These are phyloP conservation scores for Campaea margaritaria DNA, from an alignment of 2,888 invertebrate species.

Conservation along the genomic window DNA sequence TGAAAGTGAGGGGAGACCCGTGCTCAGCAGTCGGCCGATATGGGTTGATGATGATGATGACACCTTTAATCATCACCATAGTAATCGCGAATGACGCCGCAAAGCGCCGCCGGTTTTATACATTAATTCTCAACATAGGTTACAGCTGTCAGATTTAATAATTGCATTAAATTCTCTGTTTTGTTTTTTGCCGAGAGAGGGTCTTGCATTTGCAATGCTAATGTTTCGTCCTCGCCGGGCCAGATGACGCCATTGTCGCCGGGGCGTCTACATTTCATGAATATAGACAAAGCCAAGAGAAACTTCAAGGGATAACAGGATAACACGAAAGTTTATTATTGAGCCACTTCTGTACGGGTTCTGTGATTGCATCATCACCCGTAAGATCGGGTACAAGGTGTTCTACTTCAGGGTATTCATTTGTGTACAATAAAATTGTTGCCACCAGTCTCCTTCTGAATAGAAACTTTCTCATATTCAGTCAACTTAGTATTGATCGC, in stretches of 20 bases:
- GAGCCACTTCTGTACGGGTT: constrained; percentile 11
- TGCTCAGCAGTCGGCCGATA: too few relatives aligned
- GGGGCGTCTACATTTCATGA: constrained; percentile 40
- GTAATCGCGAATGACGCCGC: too few relatives aligned
- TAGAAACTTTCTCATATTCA: too few relatives aligned
- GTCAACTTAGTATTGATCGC: too few relatives aligned
- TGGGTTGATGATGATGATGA: too few relatives aligned
- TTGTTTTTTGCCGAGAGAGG: constrained; percentile 52
- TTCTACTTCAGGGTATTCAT: too few relatives aligned
- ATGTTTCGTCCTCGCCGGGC: constrained; percentile 40
- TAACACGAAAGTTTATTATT: constrained; percentile 25
- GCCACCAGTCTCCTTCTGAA: too few relatives aligned
- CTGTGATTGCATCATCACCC: constrained; percentile 13
- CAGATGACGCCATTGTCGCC: constrained; percentile 55
- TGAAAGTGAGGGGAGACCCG: too few relatives aligned
- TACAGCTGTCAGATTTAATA: constrained; percentile 53
- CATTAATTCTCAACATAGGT: constrained; percentile 20
- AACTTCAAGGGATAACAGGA: constrained; percentile 22
- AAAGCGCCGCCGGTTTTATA: too few relatives aligned
- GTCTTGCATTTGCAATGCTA: constrained; percentile 57
- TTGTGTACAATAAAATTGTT: too few relatives aligned
- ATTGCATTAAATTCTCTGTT: constrained; percentile 58
- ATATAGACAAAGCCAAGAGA: constrained; percentile 30
- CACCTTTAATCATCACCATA: too few relatives aligned
- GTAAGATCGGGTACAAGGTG: too few relatives aligned